Evolutionary conservation across 2,797 vertebrate species (phyloP).

Genomic region (Crenuchus spilurus): DNA sequence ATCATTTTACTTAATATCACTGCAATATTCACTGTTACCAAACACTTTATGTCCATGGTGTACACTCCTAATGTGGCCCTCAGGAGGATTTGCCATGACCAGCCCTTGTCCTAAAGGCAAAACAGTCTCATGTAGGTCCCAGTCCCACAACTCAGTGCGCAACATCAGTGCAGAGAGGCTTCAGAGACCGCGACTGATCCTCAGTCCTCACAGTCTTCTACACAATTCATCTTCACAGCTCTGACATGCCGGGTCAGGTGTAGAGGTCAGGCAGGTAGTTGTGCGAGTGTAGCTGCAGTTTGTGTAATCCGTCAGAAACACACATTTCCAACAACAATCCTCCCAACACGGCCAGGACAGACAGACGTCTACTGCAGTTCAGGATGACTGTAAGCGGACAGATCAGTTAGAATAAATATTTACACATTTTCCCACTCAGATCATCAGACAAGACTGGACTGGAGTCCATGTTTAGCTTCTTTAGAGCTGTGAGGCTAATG

Average conservation of each 20-base stretch:
- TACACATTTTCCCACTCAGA: too few species aligned
- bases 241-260: not conserved
- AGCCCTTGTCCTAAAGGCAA: not conserved
- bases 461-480: too few species aligned
- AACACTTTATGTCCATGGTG: not conserved
- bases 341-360: slow-evolving; percentile 79
- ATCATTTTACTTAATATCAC: too few species aligned
- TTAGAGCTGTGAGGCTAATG: too few species aligned
- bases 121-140: not conserved
- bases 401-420: too few species aligned
- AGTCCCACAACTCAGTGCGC: not conserved
- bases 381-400: slow-evolving; percentile 88
- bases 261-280: slow-evolving; percentile 57
- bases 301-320: slow-evolving; percentile 73
- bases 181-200: too few species aligned
- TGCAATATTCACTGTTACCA: too few species aligned
- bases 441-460: too few species aligned
- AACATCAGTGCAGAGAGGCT: not conserved
- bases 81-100: not conserved
- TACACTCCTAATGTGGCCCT: not conserved
- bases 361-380: slow-evolving; percentile 83
- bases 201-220: not conserved
- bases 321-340: slow-evolving; percentile 86
- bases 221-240: not conserved
- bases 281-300: slow-evolving; percentile 73